Conservation (phyloP, 2,113 vertebrate species). For the Indicator maculatus region DNA sequence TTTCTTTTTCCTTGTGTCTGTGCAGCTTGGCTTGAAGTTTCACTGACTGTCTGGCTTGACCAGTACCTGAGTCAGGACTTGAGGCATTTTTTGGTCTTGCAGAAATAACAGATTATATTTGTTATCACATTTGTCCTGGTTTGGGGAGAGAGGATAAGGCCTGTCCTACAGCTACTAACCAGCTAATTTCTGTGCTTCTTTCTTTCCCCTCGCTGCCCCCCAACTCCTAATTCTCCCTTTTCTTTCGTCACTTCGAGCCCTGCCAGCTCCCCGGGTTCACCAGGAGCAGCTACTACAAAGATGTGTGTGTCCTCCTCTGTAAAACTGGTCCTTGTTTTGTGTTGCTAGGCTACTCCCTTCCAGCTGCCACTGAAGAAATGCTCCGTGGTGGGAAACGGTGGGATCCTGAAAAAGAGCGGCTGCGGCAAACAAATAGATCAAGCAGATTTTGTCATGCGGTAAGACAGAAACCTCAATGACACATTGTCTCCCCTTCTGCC, state of each 20-base stretch:
- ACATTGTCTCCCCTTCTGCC: neutral
- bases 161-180: neutral
- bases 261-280: neutral
- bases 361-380: conserved; percentile 93
- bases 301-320: conserved; percentile 64
- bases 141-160: neutral
- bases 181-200: neutral
- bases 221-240: neutral
- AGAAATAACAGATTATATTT: neutral
- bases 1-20: neutral
- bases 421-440: conserved; percentile 91
- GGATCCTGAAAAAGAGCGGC: conserved; percentile 90
- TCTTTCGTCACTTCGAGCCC: neutral
- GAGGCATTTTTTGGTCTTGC: neutral
- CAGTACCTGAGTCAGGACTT: neutral
- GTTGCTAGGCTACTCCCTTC: conserved; percentile 89
- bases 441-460: conserved; percentile 95
- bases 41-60: neutral
- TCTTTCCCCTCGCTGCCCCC: neutral
- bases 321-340: conserved; percentile 74
- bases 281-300: conserved; percentile 43
- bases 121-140: neutral
- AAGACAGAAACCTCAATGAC: conserved; percentile 64
- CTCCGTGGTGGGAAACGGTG: conserved; percentile 94
- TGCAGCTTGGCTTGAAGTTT: neutral